phyloP scores from a whole-genome alignment of 2,113 vertebrate species.

The Brachirus orientalis region DNA sequence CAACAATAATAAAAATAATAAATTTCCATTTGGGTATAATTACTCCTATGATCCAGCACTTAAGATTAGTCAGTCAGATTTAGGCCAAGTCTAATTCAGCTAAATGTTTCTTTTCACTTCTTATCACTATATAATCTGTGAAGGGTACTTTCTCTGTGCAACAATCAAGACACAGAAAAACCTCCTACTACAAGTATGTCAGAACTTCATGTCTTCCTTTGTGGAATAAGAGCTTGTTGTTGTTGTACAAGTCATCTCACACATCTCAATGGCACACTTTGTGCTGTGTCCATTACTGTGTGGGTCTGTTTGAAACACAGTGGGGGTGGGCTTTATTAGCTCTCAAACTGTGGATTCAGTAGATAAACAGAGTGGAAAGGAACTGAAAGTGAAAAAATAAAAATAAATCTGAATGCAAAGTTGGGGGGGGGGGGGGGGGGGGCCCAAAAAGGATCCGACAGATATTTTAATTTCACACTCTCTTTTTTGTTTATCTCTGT shows the following conservation, averaged over 20 bases:
- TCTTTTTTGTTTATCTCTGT: constrained; percentile 9
- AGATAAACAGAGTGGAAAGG: constrained; percentile 10
- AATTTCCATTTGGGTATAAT: constrained; percentile 3
- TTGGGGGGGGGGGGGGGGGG: too few species aligned
- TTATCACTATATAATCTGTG: constrained; percentile 10
- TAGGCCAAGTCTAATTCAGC: background rate
- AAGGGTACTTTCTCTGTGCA: constrained; percentile 32
- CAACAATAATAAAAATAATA: constrained; percentile 3
- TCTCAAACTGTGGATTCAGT: constrained; percentile 24
- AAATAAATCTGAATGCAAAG: constrained; percentile 1
- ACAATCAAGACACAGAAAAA: constrained; percentile 65
- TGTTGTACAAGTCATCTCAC: constrained; percentile 54
- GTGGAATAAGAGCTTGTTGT: constrained; percentile 65
- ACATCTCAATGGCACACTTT: constrained; percentile 69
- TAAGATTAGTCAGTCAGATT: constrained; percentile 36
- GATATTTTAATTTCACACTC: constrained; percentile 7
- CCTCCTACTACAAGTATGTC: constrained; percentile 69
- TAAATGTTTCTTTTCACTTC: constrained; percentile 33
- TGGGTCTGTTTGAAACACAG: constrained; percentile 34
- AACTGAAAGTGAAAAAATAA: background rate
- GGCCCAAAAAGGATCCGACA: too few species aligned
- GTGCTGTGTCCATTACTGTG: constrained; percentile 60
- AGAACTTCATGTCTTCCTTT: constrained; percentile 42
- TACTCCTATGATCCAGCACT: constrained; percentile 25
- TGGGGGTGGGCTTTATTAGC: constrained; percentile 41